Base-by-base conservation (phyloP, 2,113 vertebrate genomes). In the Syngnathoides biaculeatus region DNA sequence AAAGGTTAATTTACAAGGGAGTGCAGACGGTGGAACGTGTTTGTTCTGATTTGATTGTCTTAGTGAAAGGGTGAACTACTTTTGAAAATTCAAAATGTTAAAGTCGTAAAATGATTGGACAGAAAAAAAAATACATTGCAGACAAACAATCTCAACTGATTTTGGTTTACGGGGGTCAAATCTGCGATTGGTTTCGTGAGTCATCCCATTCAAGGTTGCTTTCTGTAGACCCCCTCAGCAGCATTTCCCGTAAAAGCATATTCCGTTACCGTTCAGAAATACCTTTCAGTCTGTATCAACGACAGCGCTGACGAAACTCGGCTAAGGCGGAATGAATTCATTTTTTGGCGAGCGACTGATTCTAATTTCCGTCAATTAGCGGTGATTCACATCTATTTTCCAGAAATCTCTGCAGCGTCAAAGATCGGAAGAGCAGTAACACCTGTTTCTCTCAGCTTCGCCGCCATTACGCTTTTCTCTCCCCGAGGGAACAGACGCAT, bases 361-460 rank as follows among this genome's bases (percentile, higher is more conserved):
- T 52, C 48, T 86, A 78, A 84, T 86, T 86, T 81, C 64, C 64
- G 72, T 67, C 78, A 82, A 83, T 90, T 86, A 84, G 80, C 64
- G 64, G 55, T 77, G 82, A 87, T 84, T 81, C 81, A 79, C 77
- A 72, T 27, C 52, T 40, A 78, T 52, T 74, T 72, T 80, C 67
- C 82, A 71, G 67, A 73, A 69, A 75, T 59, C 78, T 77, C 74
- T 57, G 78, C 58, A 74, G 72, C 45, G 77, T 81, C 73, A 84
- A 82, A 88, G 81, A 68, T 14, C 69, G 67, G 8, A 64, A 39
- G 19, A 64, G 48, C 53, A 26, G 68, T 60, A 88, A 88, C 91
- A 90, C 88, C 90, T 91, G 90, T 83, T 91, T 86, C 79, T 77
- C 66, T 71, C 69, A 58, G 69, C 77, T 74, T 83, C 73, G 69